Base-by-base conservation (phyloP, 1,140 invertebrate genomes). In the Belonocnema kinseyi region DNA sequence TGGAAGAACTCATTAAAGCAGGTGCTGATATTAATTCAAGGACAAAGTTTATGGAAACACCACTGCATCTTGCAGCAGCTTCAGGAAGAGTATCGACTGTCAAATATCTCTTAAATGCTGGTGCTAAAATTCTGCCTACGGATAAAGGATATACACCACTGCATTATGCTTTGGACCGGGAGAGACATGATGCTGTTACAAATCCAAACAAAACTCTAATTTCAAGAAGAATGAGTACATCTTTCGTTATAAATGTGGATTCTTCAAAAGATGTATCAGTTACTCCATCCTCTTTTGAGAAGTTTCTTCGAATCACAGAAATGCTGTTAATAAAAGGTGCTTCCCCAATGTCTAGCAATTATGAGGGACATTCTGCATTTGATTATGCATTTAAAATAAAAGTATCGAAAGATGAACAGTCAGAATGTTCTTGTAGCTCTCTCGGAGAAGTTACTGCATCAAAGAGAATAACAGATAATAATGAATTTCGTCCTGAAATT, bases 21-120 rank as follows among this genome's bases (percentile, higher is more conserved):
- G 61, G 61, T 66, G 61, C 16, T 66, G 33, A 40, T 40, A 66
- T 66, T 8, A 66, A 66, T 40, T 66, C 61, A 46, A 66, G 16
- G 12, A 66, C 61, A n/a, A 16, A 46, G 10, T 4, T 10, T 66
- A 8, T 16, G 6, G 61, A 66, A 40, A 66, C 61, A 16, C 61
- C 61, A 2, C 40, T 66, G 3, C 61, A 66, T 6, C 6, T 66
- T 40, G 61, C 61, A 40, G n/a, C 26, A 33, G 61, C 16, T n/a
- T 40, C 26, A 16, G 61, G 61, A 8, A 26, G n/a, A 66, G 33
- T 26, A 10, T 46, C 26, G 8, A 33, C n/a, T 2, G 61, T 66
- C 7, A 16, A 66, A 66, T 66, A 40, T 66, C 61, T 66, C 17
- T n/a, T 66, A 6, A 12, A 66, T 17, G 1, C 33, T n/a, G 61